phyloP scores from a whole-genome alignment of 2,797 vertebrate species.

The Uromys caudimaculatus region DNA sequence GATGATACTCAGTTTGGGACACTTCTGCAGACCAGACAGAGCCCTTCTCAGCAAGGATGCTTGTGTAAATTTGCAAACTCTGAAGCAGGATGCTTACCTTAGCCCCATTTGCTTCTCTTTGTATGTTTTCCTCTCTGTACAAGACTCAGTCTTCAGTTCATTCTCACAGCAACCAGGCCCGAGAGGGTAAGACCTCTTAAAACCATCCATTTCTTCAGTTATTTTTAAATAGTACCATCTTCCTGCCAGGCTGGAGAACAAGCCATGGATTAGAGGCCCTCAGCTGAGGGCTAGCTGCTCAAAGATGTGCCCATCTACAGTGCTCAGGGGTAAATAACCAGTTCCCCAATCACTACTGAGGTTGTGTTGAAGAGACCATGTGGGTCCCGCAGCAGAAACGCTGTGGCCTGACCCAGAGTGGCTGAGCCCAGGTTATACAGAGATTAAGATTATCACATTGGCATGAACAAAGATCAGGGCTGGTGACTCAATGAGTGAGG shows the following conservation, averaged over 20 bases:
- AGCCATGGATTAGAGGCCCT: not conserved
- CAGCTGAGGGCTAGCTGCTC: not conserved
- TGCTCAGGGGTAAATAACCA: not conserved
- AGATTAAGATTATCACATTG: not conserved
- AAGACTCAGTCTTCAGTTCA: not conserved
- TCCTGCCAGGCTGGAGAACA: slow-evolving; percentile 25
- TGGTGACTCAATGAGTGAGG: not conserved
- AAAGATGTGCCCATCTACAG: not conserved
- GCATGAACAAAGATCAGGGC: not conserved
- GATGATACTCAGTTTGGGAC: not conserved
- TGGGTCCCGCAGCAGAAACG: not conserved
- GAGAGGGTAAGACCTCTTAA: not conserved
- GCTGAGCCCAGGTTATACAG: not conserved
- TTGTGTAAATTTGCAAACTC: not conserved
- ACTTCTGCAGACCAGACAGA: not conserved
- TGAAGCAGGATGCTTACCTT: not conserved
- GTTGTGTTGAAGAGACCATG: no score
- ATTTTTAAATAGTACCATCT: not conserved
- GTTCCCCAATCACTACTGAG: rapidly evolving
- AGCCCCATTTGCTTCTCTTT: no score
- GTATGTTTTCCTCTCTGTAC: not conserved
- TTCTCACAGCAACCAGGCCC: not conserved
- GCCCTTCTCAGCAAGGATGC: not conserved
- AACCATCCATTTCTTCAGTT: not conserved
- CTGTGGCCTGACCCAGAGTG: not conserved